Percentiles rank a stretch among this genome's conserved stretches.
Evolutionary conservation across 2,797 vertebrate genomes (phyloP).

Genomic region (Mastacembelus armatus): DNA sequence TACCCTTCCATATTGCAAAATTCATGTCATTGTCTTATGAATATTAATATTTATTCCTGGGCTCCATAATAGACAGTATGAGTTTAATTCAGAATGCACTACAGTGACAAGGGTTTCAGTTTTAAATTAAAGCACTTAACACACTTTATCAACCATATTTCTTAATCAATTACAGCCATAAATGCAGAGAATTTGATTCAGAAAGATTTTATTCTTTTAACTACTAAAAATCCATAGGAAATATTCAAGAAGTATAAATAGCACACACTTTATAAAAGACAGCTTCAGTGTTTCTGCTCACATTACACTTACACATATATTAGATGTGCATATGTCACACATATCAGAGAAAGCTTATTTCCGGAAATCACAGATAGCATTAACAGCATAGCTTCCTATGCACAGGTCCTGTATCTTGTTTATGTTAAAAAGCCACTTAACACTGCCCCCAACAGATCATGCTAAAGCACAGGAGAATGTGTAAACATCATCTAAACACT

Average conservation of each 20-base stretch:
- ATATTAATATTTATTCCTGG: neutral
- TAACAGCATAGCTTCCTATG: conserved; percentile 52
- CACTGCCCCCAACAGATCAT: conserved; percentile 52
- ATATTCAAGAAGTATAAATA: conserved; percentile 68
- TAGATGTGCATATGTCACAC: neutral
- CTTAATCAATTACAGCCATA: conserved; percentile 2
- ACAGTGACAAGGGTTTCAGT: neutral
- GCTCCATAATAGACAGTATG: neutral
- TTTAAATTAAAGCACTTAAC: conserved; percentile 45
- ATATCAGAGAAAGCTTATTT: conserved; percentile 58
- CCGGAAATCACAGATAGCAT: conserved; percentile 59
- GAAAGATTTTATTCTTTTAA: conserved; percentile 52
- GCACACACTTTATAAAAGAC: conserved; percentile 69
- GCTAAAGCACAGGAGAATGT: conserved; percentile 56
- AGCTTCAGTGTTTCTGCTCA: conserved; percentile 42
- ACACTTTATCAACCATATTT: neutral
- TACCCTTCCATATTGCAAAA: too few species aligned
- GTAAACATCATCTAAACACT: conserved; percentile 72
- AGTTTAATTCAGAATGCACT: neutral
- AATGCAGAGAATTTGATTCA: conserved; percentile 25
- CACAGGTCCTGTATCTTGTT: conserved; percentile 52
- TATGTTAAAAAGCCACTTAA: conserved; percentile 54
- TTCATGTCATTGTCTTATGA: too few species aligned
- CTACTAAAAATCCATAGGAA: conserved; percentile 68
- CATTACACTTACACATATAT: conserved; percentile 41